Evolutionary conservation across 1,140 invertebrate genomes (phyloP), one percentile per base, ranked within the genome.

Genomic region (Lasaia peninsularis): DNA sequence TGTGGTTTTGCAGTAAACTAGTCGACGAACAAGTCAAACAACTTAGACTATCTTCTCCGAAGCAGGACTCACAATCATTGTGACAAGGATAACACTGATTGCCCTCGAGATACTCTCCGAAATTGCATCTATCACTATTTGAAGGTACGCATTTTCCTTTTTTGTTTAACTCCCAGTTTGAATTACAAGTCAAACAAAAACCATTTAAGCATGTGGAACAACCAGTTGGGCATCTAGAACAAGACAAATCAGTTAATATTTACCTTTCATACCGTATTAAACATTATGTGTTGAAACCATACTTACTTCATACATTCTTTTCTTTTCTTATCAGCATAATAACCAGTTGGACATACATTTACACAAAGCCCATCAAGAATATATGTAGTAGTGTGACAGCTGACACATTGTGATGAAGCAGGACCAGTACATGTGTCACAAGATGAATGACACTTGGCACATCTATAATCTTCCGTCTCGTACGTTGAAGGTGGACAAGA

Each of bases 391-490:
- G 91, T 77, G 40, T 91, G 91, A 84, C 96, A 97, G 10, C 93
- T 93, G 33, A 97, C 93, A 83, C 96, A 98, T 58, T 97, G 93
- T 33, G 92, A 91, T 66, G 94, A 92, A 20, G 92, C 92, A 4
- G 93, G 92, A 16, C 95, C 96, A 63, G 92, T 94, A 75, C 96
- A 98, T 1, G 95, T 96, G 65, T 93, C 94, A 81, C 96, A 98
- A 6, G 92, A 92, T 9, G 91, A 73, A 84, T 96, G 93, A 80
- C 96, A 97, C 6, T 92, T 90, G 10, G 92, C 91, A 80, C 96
- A 97, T 68, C 92, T 92, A 80, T 96, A 95, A 74, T 96, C 94
- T 66, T 96, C 94, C 0, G 94, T 96, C 86, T 96, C 95, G 73
- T 93, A 96, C 0, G 94, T 95, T 59, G 94, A 93, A 0, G 91